Conservation (phyloP, 2,113 vertebrate species). For the Crocuta crocuta region DNA sequence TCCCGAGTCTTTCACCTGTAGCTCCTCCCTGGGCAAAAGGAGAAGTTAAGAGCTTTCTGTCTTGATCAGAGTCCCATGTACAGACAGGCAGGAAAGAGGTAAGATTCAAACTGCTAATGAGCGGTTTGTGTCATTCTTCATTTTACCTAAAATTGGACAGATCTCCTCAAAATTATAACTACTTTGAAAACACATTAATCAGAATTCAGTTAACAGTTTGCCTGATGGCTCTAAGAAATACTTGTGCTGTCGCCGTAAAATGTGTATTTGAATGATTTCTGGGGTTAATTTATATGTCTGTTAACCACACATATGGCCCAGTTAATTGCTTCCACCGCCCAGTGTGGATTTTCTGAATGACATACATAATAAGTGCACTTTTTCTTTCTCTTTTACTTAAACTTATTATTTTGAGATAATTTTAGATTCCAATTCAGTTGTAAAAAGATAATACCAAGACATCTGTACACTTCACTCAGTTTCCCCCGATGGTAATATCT, state of each 20-base stretch:
- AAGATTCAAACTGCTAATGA: background rate
- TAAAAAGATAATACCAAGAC: background rate
- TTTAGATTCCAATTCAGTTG: background rate
- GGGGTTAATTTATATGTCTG: background rate
- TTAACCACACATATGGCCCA: background rate
- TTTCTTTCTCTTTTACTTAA: background rate
- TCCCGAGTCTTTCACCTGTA: background rate
- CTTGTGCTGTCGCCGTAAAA: background rate
- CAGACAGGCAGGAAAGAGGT: background rate
- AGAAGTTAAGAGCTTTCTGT: background rate
- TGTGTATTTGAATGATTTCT: background rate
- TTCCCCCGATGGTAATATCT: background rate
- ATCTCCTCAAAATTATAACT: background rate
- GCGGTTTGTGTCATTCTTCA: background rate
- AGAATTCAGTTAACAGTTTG: background rate
- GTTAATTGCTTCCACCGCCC: background rate
- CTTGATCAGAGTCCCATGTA: no score
- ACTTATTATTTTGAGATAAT: background rate
- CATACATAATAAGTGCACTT: background rate
- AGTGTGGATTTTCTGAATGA: background rate
- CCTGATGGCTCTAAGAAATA: background rate
- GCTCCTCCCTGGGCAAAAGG: background rate
- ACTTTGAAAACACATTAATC: background rate
- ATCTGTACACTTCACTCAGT: background rate
- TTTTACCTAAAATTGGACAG: background rate